Base-by-base conservation (phyloP, 2,797 vertebrate species). In the Anguilla pacifica region DNA sequence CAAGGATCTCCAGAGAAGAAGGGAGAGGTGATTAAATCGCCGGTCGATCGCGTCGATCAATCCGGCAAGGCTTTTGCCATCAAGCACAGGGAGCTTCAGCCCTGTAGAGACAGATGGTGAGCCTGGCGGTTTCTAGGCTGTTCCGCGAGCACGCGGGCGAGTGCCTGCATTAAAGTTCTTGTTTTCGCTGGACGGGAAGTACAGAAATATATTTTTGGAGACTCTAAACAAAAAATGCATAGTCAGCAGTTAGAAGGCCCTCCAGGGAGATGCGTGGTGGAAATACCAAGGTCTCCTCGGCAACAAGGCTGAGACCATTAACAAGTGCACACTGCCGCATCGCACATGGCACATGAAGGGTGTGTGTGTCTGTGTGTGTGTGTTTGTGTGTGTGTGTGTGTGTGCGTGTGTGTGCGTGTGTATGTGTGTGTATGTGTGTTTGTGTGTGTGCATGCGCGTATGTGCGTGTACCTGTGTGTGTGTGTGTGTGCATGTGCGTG, bases 211-310 rank as follows among this genome's bases (percentile, higher is more conserved):
- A 7, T 88, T 90, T 93, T 88, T 90, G 87, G 39, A 84, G 89
- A 86, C 91, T 91, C 86, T 90, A 72, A 84, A 84, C 67, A n/a
- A 15, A 85, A 91, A 91, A 91, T 49, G 31, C 72, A 85, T 91
- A 89, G 87, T 91, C 94, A 95, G 90, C 93, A 91, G 87, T 31
- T 31, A 88, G 88, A 49, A 85, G 88, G 88, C 93, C 87, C 93
- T 92, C 89, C 28, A 86, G 91, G 92, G 92, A 93, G 88, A 35
- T 43, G 28, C 87, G 82, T 86, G 84, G 88, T 61, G 86, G 86
- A 89, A 90, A 90, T 93, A 89, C 91, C 92, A 91, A 90, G 88
- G 91, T 85, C 92, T 94, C 92, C 92, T 90, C 74, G 92, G 92
- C 92, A 92, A 90, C 86, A 19, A 77, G 35, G 77, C 28, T 91